These are phyloP conservation scores for Baronia brevicornis DNA, from an alignment of 2,888 invertebrate species.

Conservation along the genomic window DNA sequence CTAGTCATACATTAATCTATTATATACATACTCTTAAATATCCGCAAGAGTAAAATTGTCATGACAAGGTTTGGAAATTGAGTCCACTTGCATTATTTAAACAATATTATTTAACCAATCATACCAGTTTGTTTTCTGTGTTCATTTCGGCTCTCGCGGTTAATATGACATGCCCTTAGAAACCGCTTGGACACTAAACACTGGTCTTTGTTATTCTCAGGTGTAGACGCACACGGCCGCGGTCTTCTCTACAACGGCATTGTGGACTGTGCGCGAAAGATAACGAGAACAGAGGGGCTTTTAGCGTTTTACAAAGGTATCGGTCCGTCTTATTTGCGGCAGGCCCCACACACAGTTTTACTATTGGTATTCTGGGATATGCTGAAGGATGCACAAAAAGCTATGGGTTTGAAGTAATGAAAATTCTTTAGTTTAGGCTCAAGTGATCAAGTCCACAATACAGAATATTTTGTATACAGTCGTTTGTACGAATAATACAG, in stretches of 20 bases:
- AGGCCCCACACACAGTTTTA: slow-evolving; percentile 93
- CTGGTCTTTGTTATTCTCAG: slow-evolving; percentile 42
- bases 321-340: slow-evolving; percentile 90
- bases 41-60: too few species aligned
- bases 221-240: slow-evolving; percentile 78
- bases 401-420: slow-evolving; percentile 24
- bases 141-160: too few species aligned
- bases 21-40: too few species aligned
- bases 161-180: too few species aligned
- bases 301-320: slow-evolving; percentile 94
- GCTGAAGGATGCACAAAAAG: slow-evolving; percentile 68
- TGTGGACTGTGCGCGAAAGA: slow-evolving; percentile 85
- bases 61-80: too few species aligned
- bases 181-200: slow-evolving; percentile 1
- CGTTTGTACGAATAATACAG: too few species aligned
- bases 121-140: not conserved
- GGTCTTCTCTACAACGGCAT: slow-evolving; percentile 84
- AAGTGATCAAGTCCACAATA: too few species aligned
- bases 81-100: too few species aligned
- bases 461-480: too few species aligned
- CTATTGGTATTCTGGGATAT: slow-evolving; percentile 93
- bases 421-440: too few species aligned
- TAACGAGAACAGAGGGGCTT: slow-evolving; percentile 83
- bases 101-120: not conserved
- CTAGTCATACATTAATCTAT: too few species aligned